Evolutionary conservation across 1,140 invertebrate species (phyloP).

Genomic region (Drosophila virilis): DNA sequence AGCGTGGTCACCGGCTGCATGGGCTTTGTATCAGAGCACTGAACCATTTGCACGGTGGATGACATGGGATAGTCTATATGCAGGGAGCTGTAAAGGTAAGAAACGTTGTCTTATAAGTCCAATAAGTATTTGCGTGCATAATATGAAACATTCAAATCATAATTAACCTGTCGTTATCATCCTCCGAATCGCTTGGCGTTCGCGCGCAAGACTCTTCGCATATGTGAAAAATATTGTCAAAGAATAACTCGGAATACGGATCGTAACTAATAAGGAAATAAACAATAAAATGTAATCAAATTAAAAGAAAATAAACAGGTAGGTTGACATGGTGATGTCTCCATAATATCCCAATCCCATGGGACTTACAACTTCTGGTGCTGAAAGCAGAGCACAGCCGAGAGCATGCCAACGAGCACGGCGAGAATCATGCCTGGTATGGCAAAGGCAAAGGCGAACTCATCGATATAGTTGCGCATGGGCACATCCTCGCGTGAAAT

Average conservation of each 20-base stretch:
- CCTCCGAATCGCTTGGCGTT: slow-evolving; percentile 54
- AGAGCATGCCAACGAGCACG: slow-evolving; percentile 88
- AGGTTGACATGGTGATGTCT: no score
- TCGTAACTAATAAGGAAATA: slow-evolving; percentile 66
- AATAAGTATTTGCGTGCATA: no score
- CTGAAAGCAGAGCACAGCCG: slow-evolving; percentile 90
- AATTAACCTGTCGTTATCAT: slow-evolving; percentile 59
- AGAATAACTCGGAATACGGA: slow-evolving; percentile 82
- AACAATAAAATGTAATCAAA: slow-evolving; percentile 26
- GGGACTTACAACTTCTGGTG: slow-evolving; percentile 91
- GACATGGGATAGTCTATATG: slow-evolving; percentile 61
- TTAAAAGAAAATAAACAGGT: slow-evolving; percentile 8
- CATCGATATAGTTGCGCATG: slow-evolving; percentile 88
- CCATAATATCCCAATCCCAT: neutral
- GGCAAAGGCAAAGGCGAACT: slow-evolving; percentile 89
- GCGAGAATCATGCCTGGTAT: slow-evolving; percentile 89
- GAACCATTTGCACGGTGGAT: slow-evolving; percentile 84
- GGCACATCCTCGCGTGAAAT: slow-evolving; percentile 87
- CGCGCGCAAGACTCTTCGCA: slow-evolving; percentile 77
- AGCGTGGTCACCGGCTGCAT: slow-evolving; percentile 77
- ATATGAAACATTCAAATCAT: slow-evolving; percentile 22
- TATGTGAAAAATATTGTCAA: slow-evolving; percentile 82
- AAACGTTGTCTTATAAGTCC: neutral
- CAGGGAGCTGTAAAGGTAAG: slow-evolving; percentile 40
- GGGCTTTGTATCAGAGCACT: slow-evolving; percentile 75